Base-by-base conservation (phyloP, 2,113 vertebrate species). In the Craseonycteris thonglongyai region DNA sequence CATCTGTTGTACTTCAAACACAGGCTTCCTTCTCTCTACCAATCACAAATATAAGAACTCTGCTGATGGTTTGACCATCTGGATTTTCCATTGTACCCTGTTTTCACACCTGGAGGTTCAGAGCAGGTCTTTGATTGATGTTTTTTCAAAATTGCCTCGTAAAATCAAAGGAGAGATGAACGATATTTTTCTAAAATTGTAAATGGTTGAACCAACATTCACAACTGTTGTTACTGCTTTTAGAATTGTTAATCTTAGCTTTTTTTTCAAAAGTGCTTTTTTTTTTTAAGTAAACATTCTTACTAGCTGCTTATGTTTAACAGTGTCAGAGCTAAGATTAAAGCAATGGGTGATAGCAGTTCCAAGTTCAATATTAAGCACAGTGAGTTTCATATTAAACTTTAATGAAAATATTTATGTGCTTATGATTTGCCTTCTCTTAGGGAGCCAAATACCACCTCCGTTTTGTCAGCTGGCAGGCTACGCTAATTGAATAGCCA, bases 91-190 rank as follows among this genome's bases (percentile, higher is more conserved):
- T 68, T 42, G 72, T 81, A 65, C 80, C 63, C 58, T 75, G 71
- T 84, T 93, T 93, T 90, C 76, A 93, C 91, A 96, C 91, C 90
- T 96, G 96, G 96, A 92, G 49, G 93, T 56, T 96, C 87, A 69
- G 83, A 82, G 74, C 63, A 75, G 78, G 75, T 51, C 85, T 92
- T 79, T 96, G 96, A 95, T 87, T 58, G 90, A 96, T 93, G 66
- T 30, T 92, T 91, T 91, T 75, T 83, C 38, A 93, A 93, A 95
- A 90, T 54, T 88, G 76, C 84, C 91, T 93, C 90, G 47, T 96
- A 92, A 93, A 96, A 96, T 88, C 75, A 94, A 96, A 97, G 75
- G 94, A 78, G 72, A 90, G 89, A 76, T 1, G 30, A 89, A 95
- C 68, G 95, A 38, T 84, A 90, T 92, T 96, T 93, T 96, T 90